Conservation (phyloP, 2,888 invertebrate genomes). For the Sabellastarte sp. region DNA sequence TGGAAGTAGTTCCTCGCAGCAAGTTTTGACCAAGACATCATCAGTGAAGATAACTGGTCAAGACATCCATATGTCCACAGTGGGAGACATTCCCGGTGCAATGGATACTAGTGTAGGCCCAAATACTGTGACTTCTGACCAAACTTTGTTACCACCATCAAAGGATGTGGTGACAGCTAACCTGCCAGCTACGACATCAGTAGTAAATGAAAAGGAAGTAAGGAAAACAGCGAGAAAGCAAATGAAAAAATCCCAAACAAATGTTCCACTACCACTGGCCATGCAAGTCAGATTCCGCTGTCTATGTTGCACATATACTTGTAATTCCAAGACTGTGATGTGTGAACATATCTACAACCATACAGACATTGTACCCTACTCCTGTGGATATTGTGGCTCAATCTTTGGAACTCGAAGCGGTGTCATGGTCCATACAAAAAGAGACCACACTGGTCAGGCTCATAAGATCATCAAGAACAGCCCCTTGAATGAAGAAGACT, state of each 20-base stretch:
- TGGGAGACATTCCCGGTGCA: too few relatives aligned
- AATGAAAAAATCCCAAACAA: too few relatives aligned
- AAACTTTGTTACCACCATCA: background rate
- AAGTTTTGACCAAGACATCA: too few relatives aligned
- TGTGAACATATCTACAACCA: constrained; percentile 31
- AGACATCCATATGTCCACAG: too few relatives aligned
- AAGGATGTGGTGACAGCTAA: background rate
- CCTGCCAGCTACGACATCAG: too few relatives aligned
- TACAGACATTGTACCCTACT: constrained; percentile 26
- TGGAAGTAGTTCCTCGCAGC: too few relatives aligned
- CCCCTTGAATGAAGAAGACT: constrained; percentile 1
- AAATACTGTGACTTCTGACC: too few relatives aligned
- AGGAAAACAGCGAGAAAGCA: too few relatives aligned
- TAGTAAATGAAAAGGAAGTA: too few relatives aligned
- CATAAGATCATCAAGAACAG: constrained; percentile 11
- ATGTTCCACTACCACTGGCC: too few relatives aligned
- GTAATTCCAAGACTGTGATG: constrained; percentile 22
- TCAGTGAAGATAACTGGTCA: too few relatives aligned
- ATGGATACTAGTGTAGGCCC: too few relatives aligned
- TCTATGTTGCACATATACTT: constrained; percentile 24
- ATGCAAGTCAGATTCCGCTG: constrained; percentile 19
- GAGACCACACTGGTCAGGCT: constrained; percentile 12
- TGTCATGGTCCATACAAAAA: constrained; percentile 14
- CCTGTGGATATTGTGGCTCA: constrained; percentile 19
- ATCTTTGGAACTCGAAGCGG: constrained; percentile 20